Conservation (phyloP, 2,888 invertebrate species). For the Sarcophaga rosellei region DNA sequence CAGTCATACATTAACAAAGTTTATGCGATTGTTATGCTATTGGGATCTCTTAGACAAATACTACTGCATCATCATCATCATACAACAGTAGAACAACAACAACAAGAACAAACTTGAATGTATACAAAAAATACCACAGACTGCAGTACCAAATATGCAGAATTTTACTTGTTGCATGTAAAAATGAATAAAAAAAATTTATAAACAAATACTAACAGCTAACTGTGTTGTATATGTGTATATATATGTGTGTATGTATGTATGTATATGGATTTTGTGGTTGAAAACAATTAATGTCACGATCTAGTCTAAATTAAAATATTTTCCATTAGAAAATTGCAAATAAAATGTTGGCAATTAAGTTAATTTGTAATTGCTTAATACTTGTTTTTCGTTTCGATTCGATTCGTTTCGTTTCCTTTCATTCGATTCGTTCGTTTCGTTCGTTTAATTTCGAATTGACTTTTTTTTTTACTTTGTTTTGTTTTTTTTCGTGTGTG, state of each 20-base stretch:
- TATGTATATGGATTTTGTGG: constrained; percentile 30
- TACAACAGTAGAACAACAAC: background rate
- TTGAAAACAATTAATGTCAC: constrained; percentile 77
- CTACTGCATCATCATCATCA: background rate
- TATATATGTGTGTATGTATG: background rate
- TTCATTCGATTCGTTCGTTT: constrained; percentile 41
- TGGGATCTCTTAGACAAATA: constrained; percentile 7
- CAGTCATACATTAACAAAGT: constrained; percentile 42
- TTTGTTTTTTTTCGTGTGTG: background rate
- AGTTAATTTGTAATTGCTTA: constrained; percentile 79
- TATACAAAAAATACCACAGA: background rate
- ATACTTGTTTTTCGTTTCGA: constrained; percentile 74
- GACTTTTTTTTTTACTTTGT: constrained; percentile 24
- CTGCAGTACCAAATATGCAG: background rate
- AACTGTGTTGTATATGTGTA: background rate
- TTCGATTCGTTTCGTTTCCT: constrained; percentile 53
- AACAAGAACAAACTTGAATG: background rate
- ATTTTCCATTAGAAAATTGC: constrained; percentile 75
- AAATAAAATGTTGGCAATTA: constrained; percentile 78
- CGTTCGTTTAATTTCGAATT: no score
- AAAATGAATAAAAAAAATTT: background rate
- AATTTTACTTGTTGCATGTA: constrained; percentile 13
- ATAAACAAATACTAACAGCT: background rate
- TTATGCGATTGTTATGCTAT: constrained; percentile 35
- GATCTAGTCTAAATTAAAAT: constrained; percentile 78